Base-by-base conservation (phyloP, 1,140 invertebrate genomes). In the Drusus annulatus region DNA sequence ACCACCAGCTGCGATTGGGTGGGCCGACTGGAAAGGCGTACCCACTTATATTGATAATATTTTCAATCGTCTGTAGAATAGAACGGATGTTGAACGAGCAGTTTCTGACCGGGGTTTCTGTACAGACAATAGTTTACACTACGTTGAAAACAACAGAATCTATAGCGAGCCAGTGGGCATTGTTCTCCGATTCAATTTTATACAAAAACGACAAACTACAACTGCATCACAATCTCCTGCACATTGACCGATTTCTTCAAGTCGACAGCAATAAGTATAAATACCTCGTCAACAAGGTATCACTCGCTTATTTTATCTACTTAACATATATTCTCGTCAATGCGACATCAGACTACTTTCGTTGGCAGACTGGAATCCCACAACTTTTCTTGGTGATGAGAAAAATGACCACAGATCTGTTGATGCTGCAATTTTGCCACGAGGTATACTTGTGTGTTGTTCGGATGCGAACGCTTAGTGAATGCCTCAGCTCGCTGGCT, bases 331-430 rank as follows among this genome's bases (percentile, higher is more conserved):
- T 17, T n/a, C 16, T 78, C 8, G 10, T 65, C 52, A 60, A 78
- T 17, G 56, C 65, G 23, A 69, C 50, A 13, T 78, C 63, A 0
- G 76, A 78, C 45, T 78, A 51, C 23, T 68, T 52, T 51, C 56
- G 51, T 8, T 78, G 60, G 76, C 19, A 50, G 31, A 78, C 16
- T 45, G 76, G 76, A 16, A 19, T 54, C 23, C 23, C 63, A 13
- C 76, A 78, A 68, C 69, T 62, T 62, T 23, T 78, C 17, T 56
- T 78, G 16, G 68, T 78, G 63, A 23, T 25, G 23, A 78, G 68
- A 31, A 78, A 65, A 23, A 65, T 28, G n/a, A 78, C 23, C n/a
- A 68, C 62, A 10, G 76, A 78, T 78, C 54, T 78, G 54, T 19
- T 69, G 2, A 31, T 51, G 50, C 25, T 78, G 10, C 76, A 65